Evolutionary conservation across 2,888 invertebrate genomes (phyloP), one percentile per base, ranked within the genome.

Genomic region (Anorthoa munda): DNA sequence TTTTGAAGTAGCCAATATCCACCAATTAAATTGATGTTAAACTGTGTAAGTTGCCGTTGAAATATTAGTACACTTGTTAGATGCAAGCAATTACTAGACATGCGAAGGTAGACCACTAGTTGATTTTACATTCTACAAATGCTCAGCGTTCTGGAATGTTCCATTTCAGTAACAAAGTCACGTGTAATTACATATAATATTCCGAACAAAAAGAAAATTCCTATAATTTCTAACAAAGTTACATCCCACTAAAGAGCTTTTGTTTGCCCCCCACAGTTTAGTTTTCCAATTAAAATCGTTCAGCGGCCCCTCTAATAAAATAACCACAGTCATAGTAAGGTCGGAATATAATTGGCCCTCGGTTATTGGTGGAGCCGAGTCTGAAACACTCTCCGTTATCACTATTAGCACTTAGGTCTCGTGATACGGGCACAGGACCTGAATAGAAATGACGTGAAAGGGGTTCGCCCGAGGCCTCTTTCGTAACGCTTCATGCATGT

Each of bases 381-480:
- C 79, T 78, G 85, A 66, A 86, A 85, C 89, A 89, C 88, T 90
- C 88, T 86, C 86, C 88, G 88, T 92, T 93, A 94, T 93, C 92
- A 91, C 91, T 90, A 91, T 93, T 91, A 94, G 92, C 92, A 93
- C 94, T 94, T 92, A 94, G 93, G 91, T 89, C 90, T 87, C 87
- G 83, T 83, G 88, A 87, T 85, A 86, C 85, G 82, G 77, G 83
- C 74, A 88, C 91, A 86, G 82, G 88, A 80, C 81, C 87, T 92
- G 95, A 94, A 95, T 95, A 94, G 93, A 92, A 95, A 95, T 94
- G 83, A 89, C 83, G 87, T 86, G 86, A 90, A 92, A 93, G 88
- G 90, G 89, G 86, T 90, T 84, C 72, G 83, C 83, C 78, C 81
- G 84, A 78, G 86, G 86, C 83, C 83, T 76, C 68, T 71, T 72